Evolutionary conservation across 2,113 vertebrate species (phyloP).

Genomic region (Psephotus haematonotus): DNA sequence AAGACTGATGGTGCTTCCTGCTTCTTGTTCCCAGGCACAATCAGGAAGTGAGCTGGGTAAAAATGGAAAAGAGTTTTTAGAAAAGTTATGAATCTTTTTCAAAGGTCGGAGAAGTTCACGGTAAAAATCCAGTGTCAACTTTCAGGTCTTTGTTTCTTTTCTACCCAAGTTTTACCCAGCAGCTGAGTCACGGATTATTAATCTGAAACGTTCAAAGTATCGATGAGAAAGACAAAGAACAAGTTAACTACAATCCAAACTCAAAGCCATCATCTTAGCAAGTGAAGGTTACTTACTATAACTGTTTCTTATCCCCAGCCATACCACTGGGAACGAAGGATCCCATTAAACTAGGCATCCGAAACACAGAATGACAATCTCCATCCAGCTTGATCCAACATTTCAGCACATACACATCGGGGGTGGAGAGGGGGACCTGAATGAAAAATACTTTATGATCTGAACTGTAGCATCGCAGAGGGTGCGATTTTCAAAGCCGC

Average conservation of each 20-base stretch:
- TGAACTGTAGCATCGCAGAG: neutral
- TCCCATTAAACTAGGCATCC: neutral
- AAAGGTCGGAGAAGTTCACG: conserved; percentile 11
- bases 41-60: conserved; percentile 37
- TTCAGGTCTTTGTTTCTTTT: neutral
- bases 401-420: neutral
- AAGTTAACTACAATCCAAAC: neutral
- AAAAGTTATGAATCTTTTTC: conserved; percentile 13
- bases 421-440: neutral
- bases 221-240: conserved; percentile 4
- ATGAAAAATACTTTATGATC: neutral
- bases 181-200: neutral
- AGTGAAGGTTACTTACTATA: neutral
- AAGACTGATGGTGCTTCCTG: conserved; percentile 58
- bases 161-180: neutral
- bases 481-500: conserved; percentile 26
- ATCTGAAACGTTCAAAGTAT: neutral
- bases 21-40: conserved; percentile 57
- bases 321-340: neutral
- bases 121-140: neutral
- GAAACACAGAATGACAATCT: neutral
- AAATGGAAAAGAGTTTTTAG: conserved; percentile 51
- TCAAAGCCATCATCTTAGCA: neutral
- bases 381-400: neutral
- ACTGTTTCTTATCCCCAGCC: neutral